A percentile compares a stretch with the other conserved stretches of the same genome.
phyloP scores from a whole-genome alignment of 2,797 vertebrate species.

The Hippocampus kuda region DNA sequence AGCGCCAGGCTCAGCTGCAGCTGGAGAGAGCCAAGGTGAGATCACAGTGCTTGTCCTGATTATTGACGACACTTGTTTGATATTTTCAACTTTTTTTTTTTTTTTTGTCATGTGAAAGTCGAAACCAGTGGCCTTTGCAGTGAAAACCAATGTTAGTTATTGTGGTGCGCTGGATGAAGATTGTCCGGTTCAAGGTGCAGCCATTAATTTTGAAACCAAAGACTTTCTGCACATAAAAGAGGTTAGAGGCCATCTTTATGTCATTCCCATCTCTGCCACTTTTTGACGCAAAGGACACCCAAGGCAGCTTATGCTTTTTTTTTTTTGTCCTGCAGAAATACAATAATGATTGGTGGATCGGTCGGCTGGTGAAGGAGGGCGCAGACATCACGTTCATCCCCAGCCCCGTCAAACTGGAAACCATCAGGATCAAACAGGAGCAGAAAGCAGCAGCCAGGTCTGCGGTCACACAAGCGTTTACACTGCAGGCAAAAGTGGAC shows the following conservation, averaged over 20 bases:
- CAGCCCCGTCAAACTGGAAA: constrained; percentile 90
- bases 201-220: constrained; percentile 97
- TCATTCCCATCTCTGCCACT: background rate
- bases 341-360: constrained; percentile 99
- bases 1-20: constrained; percentile 91
- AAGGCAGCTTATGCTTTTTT: background rate
- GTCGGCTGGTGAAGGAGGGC: constrained; percentile 91
- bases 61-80: background rate
- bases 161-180: constrained; percentile 91
- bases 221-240: constrained; percentile 99
- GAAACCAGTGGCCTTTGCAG: constrained; percentile 93
- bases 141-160: constrained; percentile 95
- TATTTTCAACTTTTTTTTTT: constrained; percentile 1
- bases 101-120: constrained; percentile 55
- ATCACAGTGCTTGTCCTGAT: background rate
- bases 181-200: constrained; percentile 87
- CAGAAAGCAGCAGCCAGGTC: constrained; percentile 81
- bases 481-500: background rate
- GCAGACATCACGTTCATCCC: constrained; percentile 94
- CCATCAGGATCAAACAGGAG: constrained; percentile 89
- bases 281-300: background rate
- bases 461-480: constrained; percentile 19
- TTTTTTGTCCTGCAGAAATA: constrained; percentile 71
- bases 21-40: constrained; percentile 92
- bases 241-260: constrained; percentile 57